Base-by-base conservation (phyloP, 2,888 invertebrate species). In the Ischnus inquisitorius region DNA sequence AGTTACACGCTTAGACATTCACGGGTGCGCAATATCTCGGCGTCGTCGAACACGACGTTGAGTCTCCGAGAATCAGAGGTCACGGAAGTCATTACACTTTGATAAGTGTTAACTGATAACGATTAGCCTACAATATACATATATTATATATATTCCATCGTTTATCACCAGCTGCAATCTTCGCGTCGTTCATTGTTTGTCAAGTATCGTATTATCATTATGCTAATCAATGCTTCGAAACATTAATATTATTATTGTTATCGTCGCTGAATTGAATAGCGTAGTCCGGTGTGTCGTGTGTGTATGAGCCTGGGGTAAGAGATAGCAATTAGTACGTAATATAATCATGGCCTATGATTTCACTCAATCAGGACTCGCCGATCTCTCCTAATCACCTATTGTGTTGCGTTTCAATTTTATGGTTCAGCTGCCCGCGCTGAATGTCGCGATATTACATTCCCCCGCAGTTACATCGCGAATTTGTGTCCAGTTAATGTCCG, bases 111-210 rank as follows among this genome's bases (percentile, higher is more conserved):
- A 25, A 46, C 43, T 62, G 57, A 19, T 72, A 72, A 43, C 19
- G 25, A 28, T 25, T 5, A 60, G 28, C 8, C 12, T 46, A 46
- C 22, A 25, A 57, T 25, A 6, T 22, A 10, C 46, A 46, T 51
- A 16, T n/a, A 10, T 3, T 62, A 39, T 39, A 6, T 2, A 16
- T 28, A 16, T 62, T 16, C 2, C 48, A n/a, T 16, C 48, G 34
- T 75, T 65, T 28, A 76, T 76, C 76, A 28, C 51, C 51, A 71
- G 54, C 5, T 3, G 62, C 62, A 16, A 62, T 62, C 62, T 16
- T 34, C n/a, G 62, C 10, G n/a, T 16, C 60, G 28, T 34, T 62
- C 16, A 34, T 16, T 34, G 62, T 16, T 34, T 16, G 28, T 62
- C 34, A 34, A 14, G 28, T 16, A 14, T 14, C 62, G 39, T 16